Conservation (phyloP, 2,888 invertebrate genomes). For the Hirtodrosophila histrioides region DNA sequence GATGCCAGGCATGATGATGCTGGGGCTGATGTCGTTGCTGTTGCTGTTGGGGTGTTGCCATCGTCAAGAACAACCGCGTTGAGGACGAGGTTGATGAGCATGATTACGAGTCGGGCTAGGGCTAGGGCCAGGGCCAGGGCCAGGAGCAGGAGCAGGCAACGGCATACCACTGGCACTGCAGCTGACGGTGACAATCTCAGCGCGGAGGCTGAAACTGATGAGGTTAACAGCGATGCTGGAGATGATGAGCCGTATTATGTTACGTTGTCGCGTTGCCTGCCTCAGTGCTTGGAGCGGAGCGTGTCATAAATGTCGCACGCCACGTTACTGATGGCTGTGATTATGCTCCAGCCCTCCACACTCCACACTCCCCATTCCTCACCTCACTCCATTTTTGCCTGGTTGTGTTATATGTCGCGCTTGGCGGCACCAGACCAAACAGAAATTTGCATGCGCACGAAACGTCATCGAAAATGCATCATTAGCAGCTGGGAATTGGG, state of each 20-base stretch:
- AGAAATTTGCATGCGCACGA: slow-evolving; percentile 73
- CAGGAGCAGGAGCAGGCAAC: slow-evolving; percentile 6
- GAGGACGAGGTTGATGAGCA: slow-evolving; percentile 57
- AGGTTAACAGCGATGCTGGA: slow-evolving; percentile 69
- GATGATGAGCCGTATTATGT: slow-evolving; percentile 78
- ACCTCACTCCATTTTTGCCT: neutral
- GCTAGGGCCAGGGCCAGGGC: neutral
- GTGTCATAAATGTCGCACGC: slow-evolving; percentile 79
- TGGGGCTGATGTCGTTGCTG: slow-evolving; percentile 30
- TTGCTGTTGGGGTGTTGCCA: slow-evolving; percentile 17
- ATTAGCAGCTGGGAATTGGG: slow-evolving; percentile 80
- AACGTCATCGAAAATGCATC: slow-evolving; percentile 79
- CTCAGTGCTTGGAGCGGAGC: slow-evolving; percentile 45
- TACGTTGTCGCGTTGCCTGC: slow-evolving; percentile 50
- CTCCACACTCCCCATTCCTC: neutral
- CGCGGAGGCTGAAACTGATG: slow-evolving; percentile 69
- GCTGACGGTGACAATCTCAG: slow-evolving; percentile 69
- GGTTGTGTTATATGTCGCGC: slow-evolving; percentile 45
- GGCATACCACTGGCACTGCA: slow-evolving; percentile 1
- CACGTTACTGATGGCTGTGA: slow-evolving; percentile 78
- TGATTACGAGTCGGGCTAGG: slow-evolving; percentile 48
- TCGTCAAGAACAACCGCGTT: slow-evolving; percentile 46
- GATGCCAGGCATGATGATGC: slow-evolving; percentile 37
- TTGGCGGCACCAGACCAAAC: slow-evolving; percentile 30
- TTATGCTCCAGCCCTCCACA: slow-evolving; percentile 42